These are phyloP conservation scores for Euura lappo DNA, from an alignment of 1,140 invertebrate species.

Conservation along the genomic window DNA sequence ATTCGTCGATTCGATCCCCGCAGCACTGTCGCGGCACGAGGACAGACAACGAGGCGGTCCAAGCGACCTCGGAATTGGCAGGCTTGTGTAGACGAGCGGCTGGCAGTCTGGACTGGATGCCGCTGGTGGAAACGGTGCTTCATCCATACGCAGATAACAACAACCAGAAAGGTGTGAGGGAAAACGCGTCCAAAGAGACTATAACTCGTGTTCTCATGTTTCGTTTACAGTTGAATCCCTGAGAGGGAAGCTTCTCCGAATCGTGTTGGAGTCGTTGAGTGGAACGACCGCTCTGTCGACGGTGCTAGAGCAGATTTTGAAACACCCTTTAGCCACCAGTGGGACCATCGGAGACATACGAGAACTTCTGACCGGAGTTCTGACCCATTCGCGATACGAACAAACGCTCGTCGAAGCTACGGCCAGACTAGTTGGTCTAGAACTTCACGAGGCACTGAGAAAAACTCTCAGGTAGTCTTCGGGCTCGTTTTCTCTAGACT, in stretches of 20 bases:
- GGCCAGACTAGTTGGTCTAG: conserved; percentile 53
- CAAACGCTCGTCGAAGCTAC: conserved; percentile 57
- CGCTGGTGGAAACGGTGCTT: conserved; percentile 51
- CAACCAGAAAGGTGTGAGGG: conserved; percentile 39
- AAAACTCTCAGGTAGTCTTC: conserved; percentile 44
- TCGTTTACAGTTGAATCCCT: conserved; percentile 39
- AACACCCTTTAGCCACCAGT: conserved; percentile 55
- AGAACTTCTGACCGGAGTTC: conserved; percentile 52
- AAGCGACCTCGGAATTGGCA: conserved; percentile 44
- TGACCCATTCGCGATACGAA: conserved; percentile 56
- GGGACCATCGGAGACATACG: conserved; percentile 58
- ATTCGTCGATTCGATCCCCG: background rate
- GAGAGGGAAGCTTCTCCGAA: conserved; percentile 50
- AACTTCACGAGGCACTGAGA: conserved; percentile 54
- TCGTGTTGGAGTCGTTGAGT: conserved; percentile 53
- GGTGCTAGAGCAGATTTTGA: conserved; percentile 56
- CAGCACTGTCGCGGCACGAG: conserved; percentile 32
- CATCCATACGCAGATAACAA: conserved; percentile 42
- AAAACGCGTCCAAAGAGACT: background rate
- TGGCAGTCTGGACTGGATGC: conserved; percentile 56
- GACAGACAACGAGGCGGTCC: conserved; percentile 42
- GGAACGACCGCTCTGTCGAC: conserved; percentile 54
- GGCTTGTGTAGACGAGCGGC: conserved; percentile 53
- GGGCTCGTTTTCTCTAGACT: no score
- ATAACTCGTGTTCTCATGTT: background rate